Percentiles rank a stretch among this genome's conserved stretches.
Evolutionary conservation across 53 echinoderm and acorn worm species (phyloP).

Genomic region (Zoroaster sp.): DNA sequence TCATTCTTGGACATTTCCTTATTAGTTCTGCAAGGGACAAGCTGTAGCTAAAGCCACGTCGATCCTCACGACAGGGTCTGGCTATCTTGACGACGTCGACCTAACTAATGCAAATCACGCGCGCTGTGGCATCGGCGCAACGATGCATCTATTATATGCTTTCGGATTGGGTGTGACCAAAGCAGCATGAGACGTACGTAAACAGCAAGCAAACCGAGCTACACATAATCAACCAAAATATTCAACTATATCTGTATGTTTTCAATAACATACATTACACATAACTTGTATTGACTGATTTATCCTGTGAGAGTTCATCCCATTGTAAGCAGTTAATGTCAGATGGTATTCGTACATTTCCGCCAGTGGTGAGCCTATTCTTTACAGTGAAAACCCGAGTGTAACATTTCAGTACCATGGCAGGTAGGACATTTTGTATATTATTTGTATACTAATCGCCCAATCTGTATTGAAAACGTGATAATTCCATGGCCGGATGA

Average conservation of each 20-base stretch:
- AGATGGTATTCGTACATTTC: background rate
- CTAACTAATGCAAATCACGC: constrained; percentile 52
- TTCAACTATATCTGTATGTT: background rate
- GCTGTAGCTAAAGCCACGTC: no score
- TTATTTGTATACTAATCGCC: background rate
- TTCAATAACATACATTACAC: background rate
- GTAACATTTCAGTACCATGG: background rate
- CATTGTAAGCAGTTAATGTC: background rate
- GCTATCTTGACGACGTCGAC: constrained; percentile 29
- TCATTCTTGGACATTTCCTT: no score
- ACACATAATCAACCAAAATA: background rate
- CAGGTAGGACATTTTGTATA: background rate
- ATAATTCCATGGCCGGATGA: background rate
- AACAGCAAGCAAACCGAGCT: background rate
- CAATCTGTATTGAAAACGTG: background rate
- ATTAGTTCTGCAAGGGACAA: no score
- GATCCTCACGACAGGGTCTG: no score
- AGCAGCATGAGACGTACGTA: background rate
- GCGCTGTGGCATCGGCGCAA: constrained; percentile 47
- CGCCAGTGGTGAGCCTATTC: background rate
- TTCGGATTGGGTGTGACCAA: constrained; percentile 52
- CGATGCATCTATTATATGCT: constrained; percentile 40
- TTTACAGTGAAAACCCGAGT: background rate
- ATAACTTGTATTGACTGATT: background rate
- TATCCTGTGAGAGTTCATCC: background rate